These are phyloP conservation scores for Actinemys pallida DNA, from an alignment of 2,113 vertebrate species.

Conservation along the genomic window DNA sequence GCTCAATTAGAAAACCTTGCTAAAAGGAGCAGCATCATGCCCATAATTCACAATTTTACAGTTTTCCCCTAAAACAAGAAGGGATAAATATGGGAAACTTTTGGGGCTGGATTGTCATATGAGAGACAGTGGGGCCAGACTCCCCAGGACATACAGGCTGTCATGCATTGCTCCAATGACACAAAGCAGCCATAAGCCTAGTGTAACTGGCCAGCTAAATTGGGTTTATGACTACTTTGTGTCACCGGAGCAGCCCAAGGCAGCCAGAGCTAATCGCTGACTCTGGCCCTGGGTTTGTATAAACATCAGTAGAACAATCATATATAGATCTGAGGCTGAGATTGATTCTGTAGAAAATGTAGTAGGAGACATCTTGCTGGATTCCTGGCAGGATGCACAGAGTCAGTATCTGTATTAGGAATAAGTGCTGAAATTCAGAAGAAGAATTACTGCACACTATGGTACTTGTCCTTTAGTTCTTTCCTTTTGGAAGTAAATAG, in stretches of 20 bases:
- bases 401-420: slow-evolving; percentile 64
- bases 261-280: slow-evolving; percentile 54
- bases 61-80: neutral
- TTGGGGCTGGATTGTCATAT: neutral
- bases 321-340: slow-evolving; percentile 24
- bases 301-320: slow-evolving; percentile 32
- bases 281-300: slow-evolving; percentile 43
- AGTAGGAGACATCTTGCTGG: slow-evolving; percentile 23
- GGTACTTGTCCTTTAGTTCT: slow-evolving; percentile 38
- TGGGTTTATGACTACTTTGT: neutral
- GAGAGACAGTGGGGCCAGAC: neutral
- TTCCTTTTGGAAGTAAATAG: slow-evolving; percentile 52
- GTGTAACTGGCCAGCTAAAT: neutral
- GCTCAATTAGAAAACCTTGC: neutral
- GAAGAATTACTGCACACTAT: slow-evolving; percentile 30
- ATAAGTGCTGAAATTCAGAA: slow-evolving; percentile 58
- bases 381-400: slow-evolving; percentile 12
- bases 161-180: neutral
- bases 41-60: neutral
- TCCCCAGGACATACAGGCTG: neutral
- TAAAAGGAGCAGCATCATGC: neutral
- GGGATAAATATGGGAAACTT: neutral
- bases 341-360: slow-evolving; percentile 33
- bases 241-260: neutral
- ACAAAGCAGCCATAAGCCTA: neutral